Base-by-base conservation (phyloP, 2,113 vertebrate genomes). In the Periophthalmodon schlosseri region DNA sequence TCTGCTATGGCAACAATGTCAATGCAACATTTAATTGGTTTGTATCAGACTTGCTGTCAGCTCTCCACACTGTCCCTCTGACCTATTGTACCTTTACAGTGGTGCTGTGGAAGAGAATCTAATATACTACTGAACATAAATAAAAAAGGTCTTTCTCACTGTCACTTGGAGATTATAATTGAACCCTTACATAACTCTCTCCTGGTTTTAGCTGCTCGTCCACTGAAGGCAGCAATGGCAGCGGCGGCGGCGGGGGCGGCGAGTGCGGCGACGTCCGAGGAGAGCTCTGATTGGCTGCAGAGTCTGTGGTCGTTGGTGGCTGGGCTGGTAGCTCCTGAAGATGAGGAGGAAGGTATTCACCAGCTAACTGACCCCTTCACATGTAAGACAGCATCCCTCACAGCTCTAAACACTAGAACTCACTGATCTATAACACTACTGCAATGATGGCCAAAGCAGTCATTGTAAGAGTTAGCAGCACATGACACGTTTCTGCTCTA, bases 331-430 rank as follows among this genome's bases (percentile, higher is more conserved):
- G 91, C 91, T n/a, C 91, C 91, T 0, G 90, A 91, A 64, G 89
- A 89, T 8, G 89, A 90, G 28, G 91, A 92, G 87, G 88, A 91
- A 92, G 91, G 90, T 91, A 90, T 91, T 92, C 90, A 91, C 52
- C 91, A 54, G 83, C 85, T 90, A 83, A 90, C 84, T 57, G 85
- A 92, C 78, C 78, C 81, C 76, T 56, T 92, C 80, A 88, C 91
- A 90, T 83, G 91, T 91, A 92, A 92, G 91, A 84, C 73, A 73
- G 66, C 82, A 79, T 81, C 83, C 74, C 81, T 82, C 74, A 72
- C 69, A 68, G 50, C 65, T 49, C 81, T 50, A 50, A 63, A 63
- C 60, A 34, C 60, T 21, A 13, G 4, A n/a, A 24, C 13, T 3
- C 21, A 21, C n/a, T 24, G 21, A 23, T 23, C n/a, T 60, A 12